Percentiles rank a stretch among this genome's conserved stretches.
Evolutionary conservation across 2,797 vertebrate genomes (phyloP).

Genomic region (Columba guinea): DNA sequence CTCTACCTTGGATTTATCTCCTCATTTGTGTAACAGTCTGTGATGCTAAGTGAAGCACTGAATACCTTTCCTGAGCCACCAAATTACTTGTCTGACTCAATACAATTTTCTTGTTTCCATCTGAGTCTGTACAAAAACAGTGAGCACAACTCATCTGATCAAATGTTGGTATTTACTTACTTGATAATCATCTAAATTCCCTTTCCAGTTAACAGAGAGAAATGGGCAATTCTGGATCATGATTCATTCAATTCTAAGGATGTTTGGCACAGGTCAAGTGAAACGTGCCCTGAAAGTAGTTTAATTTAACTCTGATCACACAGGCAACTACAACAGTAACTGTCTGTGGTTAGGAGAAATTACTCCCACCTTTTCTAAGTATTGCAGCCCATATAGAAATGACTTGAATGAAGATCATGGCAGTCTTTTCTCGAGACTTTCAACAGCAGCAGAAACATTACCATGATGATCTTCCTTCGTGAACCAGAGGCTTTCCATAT

Average conservation of each 20-base stretch:
- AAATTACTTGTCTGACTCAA: neutral
- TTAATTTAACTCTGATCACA: neutral
- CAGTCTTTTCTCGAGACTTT: neutral
- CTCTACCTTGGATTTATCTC: neutral
- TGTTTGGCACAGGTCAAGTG: neutral
- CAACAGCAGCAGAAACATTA: neutral
- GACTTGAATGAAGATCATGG: neutral
- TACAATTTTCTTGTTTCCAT: neutral
- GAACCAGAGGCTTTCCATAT: neutral
- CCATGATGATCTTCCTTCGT: neutral
- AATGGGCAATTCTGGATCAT: neutral
- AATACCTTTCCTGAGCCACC: neutral
- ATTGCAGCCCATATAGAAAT: neutral
- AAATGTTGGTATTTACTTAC: neutral
- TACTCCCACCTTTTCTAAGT: neutral
- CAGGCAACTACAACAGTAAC: neutral
- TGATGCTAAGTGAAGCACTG: neutral
- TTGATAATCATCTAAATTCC: neutral
- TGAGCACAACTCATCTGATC: neutral
- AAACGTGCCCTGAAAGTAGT: neutral
- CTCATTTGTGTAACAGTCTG: neutral
- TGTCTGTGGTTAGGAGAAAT: neutral
- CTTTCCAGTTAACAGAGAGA: neutral
- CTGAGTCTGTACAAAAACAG: neutral
- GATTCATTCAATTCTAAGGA: neutral